Percentiles rank a stretch among this genome's conserved stretches.
These are phyloP conservation scores for Schizaphis graminum DNA, from an alignment of 2,888 invertebrate species.

Conservation along the genomic window DNA sequence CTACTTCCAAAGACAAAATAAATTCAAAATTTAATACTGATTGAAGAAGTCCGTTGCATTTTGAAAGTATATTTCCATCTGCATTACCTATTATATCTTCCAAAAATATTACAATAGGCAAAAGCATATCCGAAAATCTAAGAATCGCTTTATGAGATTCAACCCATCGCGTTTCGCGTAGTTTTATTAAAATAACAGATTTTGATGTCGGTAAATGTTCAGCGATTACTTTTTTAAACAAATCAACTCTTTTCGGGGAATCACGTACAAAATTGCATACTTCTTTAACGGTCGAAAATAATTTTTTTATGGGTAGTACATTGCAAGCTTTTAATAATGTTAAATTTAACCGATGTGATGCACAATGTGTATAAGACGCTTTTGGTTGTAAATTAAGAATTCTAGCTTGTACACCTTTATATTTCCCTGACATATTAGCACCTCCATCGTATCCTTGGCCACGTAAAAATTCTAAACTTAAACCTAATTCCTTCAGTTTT, in stretches of 20 bases:
- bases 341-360: slow-evolving; percentile 69
- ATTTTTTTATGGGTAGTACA: slow-evolving; percentile 19
- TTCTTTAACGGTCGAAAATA: not conserved
- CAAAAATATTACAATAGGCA: no score
- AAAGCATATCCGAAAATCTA: no score
- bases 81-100: no score
- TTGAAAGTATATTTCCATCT: no score
- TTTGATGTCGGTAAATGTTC: no score
- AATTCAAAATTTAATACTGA: not conserved
- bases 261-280: not conserved
- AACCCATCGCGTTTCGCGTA: no score
- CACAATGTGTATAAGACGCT: slow-evolving; percentile 69
- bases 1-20: not conserved
- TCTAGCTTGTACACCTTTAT: slow-evolving; percentile 69
- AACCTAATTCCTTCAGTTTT: not conserved
- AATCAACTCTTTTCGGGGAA: slow-evolving; percentile 15
- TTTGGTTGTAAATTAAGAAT: slow-evolving; percentile 68
- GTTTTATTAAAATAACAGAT: no score
- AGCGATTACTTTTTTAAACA: no score
- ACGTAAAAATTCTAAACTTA: not conserved
- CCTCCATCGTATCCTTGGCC: slow-evolving; percentile 69
- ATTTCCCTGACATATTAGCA: slow-evolving; percentile 69
- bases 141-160: no score
- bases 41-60: not conserved
- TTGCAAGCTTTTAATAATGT: not conserved